Evolutionary conservation across 2,797 vertebrate genomes (phyloP), one percentile per base, ranked within the genome.

Genomic region (Anableps anableps): DNA sequence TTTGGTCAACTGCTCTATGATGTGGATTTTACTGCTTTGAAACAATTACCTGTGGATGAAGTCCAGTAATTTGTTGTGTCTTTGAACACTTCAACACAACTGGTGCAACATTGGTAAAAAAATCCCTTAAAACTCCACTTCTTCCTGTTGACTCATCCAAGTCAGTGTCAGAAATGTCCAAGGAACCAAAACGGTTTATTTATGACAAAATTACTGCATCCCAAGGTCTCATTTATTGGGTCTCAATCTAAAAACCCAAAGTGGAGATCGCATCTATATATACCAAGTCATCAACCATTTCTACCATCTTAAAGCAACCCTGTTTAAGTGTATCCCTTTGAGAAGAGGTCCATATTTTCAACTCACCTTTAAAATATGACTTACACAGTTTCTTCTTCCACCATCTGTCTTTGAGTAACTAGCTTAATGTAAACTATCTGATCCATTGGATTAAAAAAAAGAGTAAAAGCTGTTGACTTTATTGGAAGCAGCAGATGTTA

Each of bases 401-500:
- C 23, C 13, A 14, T 70, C 41, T 41, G 64, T 36, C 38, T 43
- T 70, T n/a, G 23, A 70, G 26, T 43, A 70, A 70, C 64, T 16
- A 16, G 38, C 64, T 68, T 41, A 8, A 38, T 38, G 21, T 68
- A 26, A 68, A 68, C 36, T 68, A 26, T 68, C 10, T 23, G 6
- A 19, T 38, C 21, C 21, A 23, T 5, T 41, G 64, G 19, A 68
- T 14, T 41, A 1, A 41, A 68, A 41, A 68, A 68, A 41, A 38
- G 34, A 66, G 34, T 38, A 80, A 60, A 77, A 50, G 51, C 71
- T 71, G 70, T 53, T 66, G 6, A 80, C 72, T 74, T 80, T 72
- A 79, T 0, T 64, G 60, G 72, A 51, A 74, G 71, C 72, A 74
- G 21, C 38, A 74, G 34, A 87, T 73, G 86, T 89, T 86, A 88